These are phyloP conservation scores for Lampris megalopsis DNA, from an alignment of 2,113 vertebrate species.

Conservation along the genomic window DNA sequence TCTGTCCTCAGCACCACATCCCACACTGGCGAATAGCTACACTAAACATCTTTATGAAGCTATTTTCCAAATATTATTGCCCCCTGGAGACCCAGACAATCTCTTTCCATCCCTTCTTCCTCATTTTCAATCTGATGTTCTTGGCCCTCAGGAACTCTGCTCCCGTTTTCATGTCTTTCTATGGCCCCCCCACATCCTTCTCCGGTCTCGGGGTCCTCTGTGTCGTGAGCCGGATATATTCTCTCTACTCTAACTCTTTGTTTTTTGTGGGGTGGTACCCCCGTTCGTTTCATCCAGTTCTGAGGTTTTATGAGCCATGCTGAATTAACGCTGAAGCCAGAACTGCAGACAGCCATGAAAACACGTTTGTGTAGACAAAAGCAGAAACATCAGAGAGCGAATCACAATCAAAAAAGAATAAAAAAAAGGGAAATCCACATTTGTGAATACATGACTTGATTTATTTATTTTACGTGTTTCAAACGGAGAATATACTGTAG, in stretches of 20 bases:
- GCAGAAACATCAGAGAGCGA: background rate
- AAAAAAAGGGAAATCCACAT: no score
- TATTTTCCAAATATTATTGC: slow-evolving; percentile 50
- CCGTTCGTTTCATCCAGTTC: slow-evolving; percentile 8
- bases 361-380: slow-evolving; percentile 12
- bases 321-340: slow-evolving; percentile 10
- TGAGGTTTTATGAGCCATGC: slow-evolving; percentile 1
- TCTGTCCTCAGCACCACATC: slow-evolving; percentile 22
- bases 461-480: no score
- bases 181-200: slow-evolving; percentile 10
- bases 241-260: background rate
- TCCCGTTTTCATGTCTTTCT: no score
- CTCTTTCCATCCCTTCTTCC: slow-evolving; percentile 54
- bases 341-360: slow-evolving; percentile 7
- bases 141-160: background rate
- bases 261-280: background rate
- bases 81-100: slow-evolving; percentile 38
- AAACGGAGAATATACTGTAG: no score
- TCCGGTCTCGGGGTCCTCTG: slow-evolving; percentile 17
- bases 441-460: no score
- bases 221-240: slow-evolving; percentile 14
- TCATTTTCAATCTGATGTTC: slow-evolving; percentile 46
- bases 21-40: slow-evolving; percentile 33
- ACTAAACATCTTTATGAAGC: slow-evolving; percentile 49
- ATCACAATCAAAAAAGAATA: no score